phyloP scores from a whole-genome alignment of 2,888 invertebrate species.

The Azorinus chamasolen region DNA sequence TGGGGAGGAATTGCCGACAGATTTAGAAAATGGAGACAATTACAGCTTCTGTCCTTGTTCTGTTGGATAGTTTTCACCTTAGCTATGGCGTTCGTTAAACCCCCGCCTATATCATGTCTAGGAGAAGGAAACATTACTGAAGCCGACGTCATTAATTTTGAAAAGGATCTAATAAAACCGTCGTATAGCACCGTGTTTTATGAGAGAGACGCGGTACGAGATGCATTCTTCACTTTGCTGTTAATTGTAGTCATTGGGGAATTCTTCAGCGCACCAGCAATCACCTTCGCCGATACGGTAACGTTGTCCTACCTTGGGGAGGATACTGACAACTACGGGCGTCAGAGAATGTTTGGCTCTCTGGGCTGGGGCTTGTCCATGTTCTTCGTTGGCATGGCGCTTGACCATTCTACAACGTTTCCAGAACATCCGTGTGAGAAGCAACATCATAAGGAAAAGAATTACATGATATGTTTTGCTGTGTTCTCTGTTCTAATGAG shows the following conservation, averaged over 20 bases:
- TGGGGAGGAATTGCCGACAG: conserved; percentile 98
- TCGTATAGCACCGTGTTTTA: conserved; percentile 98
- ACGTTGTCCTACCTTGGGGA: conserved; percentile 91
- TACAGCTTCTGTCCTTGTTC: conserved; percentile 95
- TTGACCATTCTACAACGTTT: conserved; percentile 98
- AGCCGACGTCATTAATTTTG: conserved; percentile 43
- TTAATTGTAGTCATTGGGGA: conserved; percentile 98
- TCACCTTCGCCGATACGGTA: conserved; percentile 93
- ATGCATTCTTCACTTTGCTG: conserved; percentile 97
- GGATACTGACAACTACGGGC: conserved; percentile 92
- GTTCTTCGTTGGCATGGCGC: conserved; percentile 95
- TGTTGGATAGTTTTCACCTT: conserved; percentile 99
- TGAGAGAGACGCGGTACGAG: conserved; percentile 94
- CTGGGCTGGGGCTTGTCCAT: conserved; percentile 99
- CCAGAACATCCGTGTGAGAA: conserved; percentile 94
- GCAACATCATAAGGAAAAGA: conserved; percentile 96
- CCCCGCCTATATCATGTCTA: conserved; percentile 96
- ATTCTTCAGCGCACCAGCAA: conserved; percentile 98
- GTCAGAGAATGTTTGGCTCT: conserved; percentile 99
- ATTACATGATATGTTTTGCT: conserved; percentile 99
- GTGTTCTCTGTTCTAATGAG: conserved; percentile 99
- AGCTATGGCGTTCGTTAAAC: conserved; percentile 97
- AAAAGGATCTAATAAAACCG: conserved; percentile 87
- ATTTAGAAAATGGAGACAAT: conserved; percentile 88
- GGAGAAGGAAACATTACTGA: conserved; percentile 88